Conservation (phyloP, 2,797 vertebrate genomes). For the Lepus townsendii region DNA sequence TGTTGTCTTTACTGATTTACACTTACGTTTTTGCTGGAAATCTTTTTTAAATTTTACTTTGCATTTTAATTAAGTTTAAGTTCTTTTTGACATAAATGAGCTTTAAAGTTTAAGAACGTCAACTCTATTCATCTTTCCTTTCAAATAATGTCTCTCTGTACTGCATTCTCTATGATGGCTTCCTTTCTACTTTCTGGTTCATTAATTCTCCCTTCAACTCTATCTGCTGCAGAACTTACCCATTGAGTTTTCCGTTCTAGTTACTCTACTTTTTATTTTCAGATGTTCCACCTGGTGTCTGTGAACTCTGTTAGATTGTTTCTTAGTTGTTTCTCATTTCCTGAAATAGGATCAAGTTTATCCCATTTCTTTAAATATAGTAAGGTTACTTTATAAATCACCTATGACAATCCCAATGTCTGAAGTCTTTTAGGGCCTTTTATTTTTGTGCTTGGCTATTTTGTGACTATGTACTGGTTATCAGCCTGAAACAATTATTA, state of each 20-base stretch:
- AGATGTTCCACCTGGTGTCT: background rate
- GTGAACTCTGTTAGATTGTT: background rate
- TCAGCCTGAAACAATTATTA: constrained; percentile 14
- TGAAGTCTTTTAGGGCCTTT: background rate
- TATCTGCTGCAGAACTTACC: constrained; percentile 4
- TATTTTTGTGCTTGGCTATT: constrained; percentile 33
- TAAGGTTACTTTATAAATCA: constrained; percentile 9
- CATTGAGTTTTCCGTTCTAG: constrained; percentile 20
- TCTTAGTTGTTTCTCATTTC: constrained; percentile 16
- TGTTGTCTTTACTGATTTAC: background rate
- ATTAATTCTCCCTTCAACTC: constrained; percentile 25
- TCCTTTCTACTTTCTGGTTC: constrained; percentile 11
- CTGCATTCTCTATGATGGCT: background rate
- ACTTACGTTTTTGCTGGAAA: background rate
- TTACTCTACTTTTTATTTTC: constrained; percentile 48
- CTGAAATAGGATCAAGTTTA: constrained; percentile 45
- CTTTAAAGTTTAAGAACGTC: constrained; percentile 31
- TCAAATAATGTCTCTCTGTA: background rate
- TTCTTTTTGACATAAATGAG: background rate
- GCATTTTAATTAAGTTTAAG: constrained; percentile 41
- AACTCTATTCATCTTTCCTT: constrained; percentile 57
- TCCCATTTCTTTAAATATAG: constrained; percentile 1
- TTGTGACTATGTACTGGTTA: background rate
- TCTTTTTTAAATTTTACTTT: constrained; percentile 39
- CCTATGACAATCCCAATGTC: constrained; percentile 25